Conservation (phyloP, 2,888 invertebrate genomes). For the Pandemis heparana region DNA sequence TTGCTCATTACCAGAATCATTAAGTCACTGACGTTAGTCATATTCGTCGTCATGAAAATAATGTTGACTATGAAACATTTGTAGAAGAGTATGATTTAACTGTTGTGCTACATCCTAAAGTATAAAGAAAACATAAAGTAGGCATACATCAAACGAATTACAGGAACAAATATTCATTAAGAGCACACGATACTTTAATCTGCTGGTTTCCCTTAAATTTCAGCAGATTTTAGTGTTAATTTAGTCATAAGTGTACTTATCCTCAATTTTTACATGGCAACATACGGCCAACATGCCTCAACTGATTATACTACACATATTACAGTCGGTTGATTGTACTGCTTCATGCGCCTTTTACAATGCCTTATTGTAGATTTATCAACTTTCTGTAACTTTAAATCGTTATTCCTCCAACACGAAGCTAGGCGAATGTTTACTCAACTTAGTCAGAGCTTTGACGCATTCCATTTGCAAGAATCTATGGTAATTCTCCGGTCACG, state of each 20-base stretch:
- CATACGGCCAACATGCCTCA: neutral
- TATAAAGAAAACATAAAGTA: neutral
- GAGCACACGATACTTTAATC: neutral
- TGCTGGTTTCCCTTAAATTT: neutral
- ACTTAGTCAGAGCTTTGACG: constrained; percentile 16
- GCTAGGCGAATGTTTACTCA: neutral
- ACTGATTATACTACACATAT: neutral
- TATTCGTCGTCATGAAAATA: neutral
- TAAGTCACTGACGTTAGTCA: constrained; percentile 5
- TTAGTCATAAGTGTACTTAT: neutral
- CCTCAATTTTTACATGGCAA: neutral
- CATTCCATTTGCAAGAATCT: constrained; percentile 16
- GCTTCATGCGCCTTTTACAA: constrained; percentile 5
- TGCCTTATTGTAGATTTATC: constrained; percentile 5
- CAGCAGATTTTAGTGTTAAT: neutral
- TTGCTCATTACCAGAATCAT: constrained; percentile 17
- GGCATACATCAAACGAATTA: neutral
- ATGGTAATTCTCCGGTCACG: constrained; percentile 25
- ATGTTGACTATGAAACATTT: constrained; percentile 11
- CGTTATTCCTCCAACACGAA: neutral
- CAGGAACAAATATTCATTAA: neutral
- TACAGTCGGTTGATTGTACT: neutral
- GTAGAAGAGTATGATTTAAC: neutral
- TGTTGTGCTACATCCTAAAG: neutral
- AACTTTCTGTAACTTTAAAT: neutral